Base-by-base conservation (phyloP, 2,888 invertebrate genomes). In the Brenthis daphne region DNA sequence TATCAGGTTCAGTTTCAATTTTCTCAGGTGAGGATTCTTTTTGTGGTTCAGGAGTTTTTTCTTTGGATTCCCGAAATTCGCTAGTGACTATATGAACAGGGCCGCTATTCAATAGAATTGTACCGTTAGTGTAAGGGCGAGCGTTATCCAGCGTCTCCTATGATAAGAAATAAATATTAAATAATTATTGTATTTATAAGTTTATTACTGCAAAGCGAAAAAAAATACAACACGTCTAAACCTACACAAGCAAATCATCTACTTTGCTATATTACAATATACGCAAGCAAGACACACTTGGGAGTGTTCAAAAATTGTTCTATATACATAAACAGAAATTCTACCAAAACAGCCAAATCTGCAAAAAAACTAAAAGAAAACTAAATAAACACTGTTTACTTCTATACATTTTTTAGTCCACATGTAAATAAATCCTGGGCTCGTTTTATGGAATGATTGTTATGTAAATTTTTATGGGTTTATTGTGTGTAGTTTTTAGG, bases 71-170 rank as follows among this genome's bases (percentile, higher is more conserved):
- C 43, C 78, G 79, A 73, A 89, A 90, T 77, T 91, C 91, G 73
- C 86, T 89, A 67, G 88, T 82, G 68, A 89, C 86, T 70, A 90
- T 92, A 71, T 88, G 90, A 61, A 90, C 88, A 54, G 90, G 90
- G 50, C 89, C 88, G 74, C 83, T 85, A 71, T 87, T 87, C 68
- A 85, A 85, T 53, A 88, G 75, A 33, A 92, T 81, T 70, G 88
- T 89, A 55, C 93, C 93, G 73, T 93, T 93, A 6, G 91, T 90
- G 76, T 89, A 89, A 0, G 91, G 88, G 76, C 89, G 91, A 82
- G 89, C 79, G 65, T 85, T 88, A 84, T 89, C 92, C 85, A 86
- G 88, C 80, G 82, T 81, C 77, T 91, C 91, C 91, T 91, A 83
- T 14, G 79, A 70, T 66, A 20, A 51, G 11, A 51, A 14, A 43